These are phyloP conservation scores for Chaunax sp. DNA, from an alignment of 2,797 vertebrate genomes.

Conservation along the genomic window DNA sequence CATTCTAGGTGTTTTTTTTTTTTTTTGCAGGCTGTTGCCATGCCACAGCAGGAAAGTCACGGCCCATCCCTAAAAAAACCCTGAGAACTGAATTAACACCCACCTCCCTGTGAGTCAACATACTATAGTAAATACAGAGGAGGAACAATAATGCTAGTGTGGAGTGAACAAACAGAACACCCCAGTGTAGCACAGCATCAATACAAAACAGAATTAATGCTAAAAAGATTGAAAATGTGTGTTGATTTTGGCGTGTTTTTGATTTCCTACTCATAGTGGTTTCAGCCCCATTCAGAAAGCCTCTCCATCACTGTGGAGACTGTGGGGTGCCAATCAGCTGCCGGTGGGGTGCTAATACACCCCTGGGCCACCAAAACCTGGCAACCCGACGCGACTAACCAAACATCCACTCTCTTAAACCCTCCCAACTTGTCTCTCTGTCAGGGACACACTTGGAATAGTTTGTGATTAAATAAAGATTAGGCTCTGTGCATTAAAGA, in stretches of 20 bases:
- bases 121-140: conserved; percentile 13
- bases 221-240: conserved; percentile 19
- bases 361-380: conserved; percentile 61
- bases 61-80: conserved; percentile 3
- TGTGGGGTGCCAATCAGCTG: conserved; percentile 59
- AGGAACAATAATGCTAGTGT: conserved; percentile 26
- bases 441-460: conserved; percentile 70
- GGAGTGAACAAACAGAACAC: conserved; percentile 8
- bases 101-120: not conserved
- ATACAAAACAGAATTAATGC: conserved; percentile 25
- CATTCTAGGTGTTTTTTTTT: conserved; percentile 12
- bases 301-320: conserved; percentile 38
- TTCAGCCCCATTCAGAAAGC: conserved; percentile 48
- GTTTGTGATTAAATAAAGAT: conserved; percentile 83
- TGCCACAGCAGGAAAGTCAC: conserved; percentile 16
- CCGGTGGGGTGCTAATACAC: conserved; percentile 38
- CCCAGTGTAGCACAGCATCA: not conserved
- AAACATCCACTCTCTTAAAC: conserved; percentile 60
- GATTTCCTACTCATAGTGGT: conserved; percentile 45
- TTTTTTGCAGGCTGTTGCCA: conserved; percentile 45
- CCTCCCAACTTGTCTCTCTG: conserved; percentile 28
- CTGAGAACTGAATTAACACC: conserved; percentile 3
- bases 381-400: conserved; percentile 63
- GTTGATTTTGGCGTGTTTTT: conserved; percentile 35
- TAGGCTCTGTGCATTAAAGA: conserved; percentile 72